Evolutionary conservation across 1,140 invertebrate species (phyloP), one percentile per base, ranked within the genome.

Genomic region (Heliconius hermathena): DNA sequence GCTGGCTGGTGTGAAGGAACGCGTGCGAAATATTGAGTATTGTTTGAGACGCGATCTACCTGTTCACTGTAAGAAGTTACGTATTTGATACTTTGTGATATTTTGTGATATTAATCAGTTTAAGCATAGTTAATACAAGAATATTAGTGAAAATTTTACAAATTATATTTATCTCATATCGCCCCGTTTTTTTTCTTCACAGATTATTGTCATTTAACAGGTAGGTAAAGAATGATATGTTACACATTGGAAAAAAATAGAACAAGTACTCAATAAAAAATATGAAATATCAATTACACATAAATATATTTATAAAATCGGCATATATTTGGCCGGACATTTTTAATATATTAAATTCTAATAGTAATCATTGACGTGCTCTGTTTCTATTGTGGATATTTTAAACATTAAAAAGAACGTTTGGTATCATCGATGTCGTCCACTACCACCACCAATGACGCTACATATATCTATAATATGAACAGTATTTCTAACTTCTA

Each of bases 11-110:
- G 84, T 84, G 82, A 88, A 89, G 66, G 85, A 85, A 88, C 87
- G 80, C 89, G 89, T 90, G 89, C 82, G 89, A 88, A 88, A 76
- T 38, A 57, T 76, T 18, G 79, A 77, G 83, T 83, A 90, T 88
- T 90, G 88, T 88, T 76, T 84, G 82, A 84, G 82, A 83, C 83
- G 81, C 74, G 57, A 72, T 80, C 78, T 76, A 38, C 71, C 74
- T 75, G 57, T 75, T 79, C 66, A 75, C 74, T 76, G 78, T 73
- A 79, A 71, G 73, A 16, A 73, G 38, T 78, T 78, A 78, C 77
- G 36, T 78, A 41, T 72, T 38, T 41, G 60, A 29, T 66, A 66
- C 60, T 26, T 13, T 29, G 60, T 66, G 9, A 66, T 66, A 29
- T 66, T 66, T 13, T 29, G 60, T 66, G 9, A 66, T 66, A 29